A percentile compares a stretch with the other conserved stretches of the same genome.
These are phyloP conservation scores for Musca vetustissima DNA, from an alignment of 1,140 invertebrate genomes.

Conservation along the genomic window DNA sequence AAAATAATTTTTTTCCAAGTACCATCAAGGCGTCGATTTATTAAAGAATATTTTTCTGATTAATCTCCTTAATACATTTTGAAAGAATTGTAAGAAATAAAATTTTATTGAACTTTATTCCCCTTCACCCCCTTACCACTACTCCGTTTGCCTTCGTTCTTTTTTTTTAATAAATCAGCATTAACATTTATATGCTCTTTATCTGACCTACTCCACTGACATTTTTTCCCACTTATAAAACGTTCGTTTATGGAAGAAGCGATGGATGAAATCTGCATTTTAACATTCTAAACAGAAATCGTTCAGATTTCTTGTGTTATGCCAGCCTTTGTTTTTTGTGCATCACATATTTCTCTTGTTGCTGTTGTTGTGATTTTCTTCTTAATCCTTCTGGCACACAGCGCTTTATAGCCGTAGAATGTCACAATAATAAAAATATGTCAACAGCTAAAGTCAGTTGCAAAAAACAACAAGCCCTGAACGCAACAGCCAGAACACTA, in stretches of 20 bases:
- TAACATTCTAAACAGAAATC: constrained; percentile 10
- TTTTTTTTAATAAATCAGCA: neutral
- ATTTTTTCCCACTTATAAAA: constrained; percentile 5
- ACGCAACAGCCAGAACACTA: neutral
- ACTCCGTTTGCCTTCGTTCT: neutral
- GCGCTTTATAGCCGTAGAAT: neutral
- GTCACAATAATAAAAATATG: constrained; percentile 24
- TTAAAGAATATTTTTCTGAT: too few relatives aligned
- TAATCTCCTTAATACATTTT: too few relatives aligned
- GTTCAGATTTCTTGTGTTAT: constrained; percentile 4
- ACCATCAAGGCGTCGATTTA: too few relatives aligned
- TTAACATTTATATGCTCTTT: neutral
- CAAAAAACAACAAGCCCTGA: neutral
- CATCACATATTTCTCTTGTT: too few relatives aligned
- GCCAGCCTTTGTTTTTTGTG: too few relatives aligned
- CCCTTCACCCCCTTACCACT: too few relatives aligned
- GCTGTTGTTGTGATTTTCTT: too few relatives aligned
- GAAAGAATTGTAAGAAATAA: too few relatives aligned
- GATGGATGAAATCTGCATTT: neutral
- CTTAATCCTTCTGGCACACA: neutral
- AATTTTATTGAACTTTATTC: too few relatives aligned
- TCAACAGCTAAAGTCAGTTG: constrained; percentile 21
- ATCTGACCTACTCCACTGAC: constrained; percentile 20
- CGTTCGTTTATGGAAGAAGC: neutral
- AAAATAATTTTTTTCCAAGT: too few relatives aligned